phyloP scores from a whole-genome alignment of 2,113 vertebrate species.

The Malurus melanocephalus region DNA sequence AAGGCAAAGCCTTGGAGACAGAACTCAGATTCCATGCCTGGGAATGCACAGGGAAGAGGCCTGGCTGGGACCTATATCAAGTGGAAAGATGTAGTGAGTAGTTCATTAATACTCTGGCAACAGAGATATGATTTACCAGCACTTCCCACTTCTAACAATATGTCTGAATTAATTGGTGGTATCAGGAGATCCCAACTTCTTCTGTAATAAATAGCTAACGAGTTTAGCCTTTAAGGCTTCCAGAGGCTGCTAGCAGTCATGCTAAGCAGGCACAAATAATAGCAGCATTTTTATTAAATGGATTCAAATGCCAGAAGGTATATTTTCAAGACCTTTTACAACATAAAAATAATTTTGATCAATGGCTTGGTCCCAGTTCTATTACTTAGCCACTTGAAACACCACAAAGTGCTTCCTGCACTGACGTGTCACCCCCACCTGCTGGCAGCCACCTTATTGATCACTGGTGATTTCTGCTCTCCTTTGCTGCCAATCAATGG shows the following conservation, averaged over 20 bases:
- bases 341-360: slow-evolving; percentile 20
- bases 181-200: slow-evolving; percentile 17
- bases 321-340: slow-evolving; percentile 1
- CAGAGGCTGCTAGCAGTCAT: neutral
- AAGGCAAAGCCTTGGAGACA: neutral
- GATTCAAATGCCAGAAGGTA: slow-evolving; percentile 35
- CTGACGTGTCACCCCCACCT: neutral
- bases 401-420: neutral
- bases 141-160: neutral
- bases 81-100: neutral
- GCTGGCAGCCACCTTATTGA: slow-evolving; percentile 37
- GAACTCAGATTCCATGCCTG: neutral
- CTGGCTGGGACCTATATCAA: neutral
- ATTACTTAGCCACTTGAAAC: neutral
- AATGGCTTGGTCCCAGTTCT: slow-evolving; percentile 21
- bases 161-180: slow-evolving; percentile 26
- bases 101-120: neutral
- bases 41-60: neutral
- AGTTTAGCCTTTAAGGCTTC: slow-evolving; percentile 45
- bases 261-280: slow-evolving; percentile 38
- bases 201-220: slow-evolving; percentile 30
- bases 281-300: slow-evolving; percentile 19
- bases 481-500: slow-evolving; percentile 41
- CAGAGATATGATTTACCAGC: slow-evolving; percentile 3
- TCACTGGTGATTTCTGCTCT: slow-evolving; percentile 19